A percentile compares a stretch with the other conserved stretches of the same genome.
These are phyloP conservation scores for Acinonyx jubatus DNA, from an alignment of 2,113 vertebrate species.

Conservation along the genomic window DNA sequence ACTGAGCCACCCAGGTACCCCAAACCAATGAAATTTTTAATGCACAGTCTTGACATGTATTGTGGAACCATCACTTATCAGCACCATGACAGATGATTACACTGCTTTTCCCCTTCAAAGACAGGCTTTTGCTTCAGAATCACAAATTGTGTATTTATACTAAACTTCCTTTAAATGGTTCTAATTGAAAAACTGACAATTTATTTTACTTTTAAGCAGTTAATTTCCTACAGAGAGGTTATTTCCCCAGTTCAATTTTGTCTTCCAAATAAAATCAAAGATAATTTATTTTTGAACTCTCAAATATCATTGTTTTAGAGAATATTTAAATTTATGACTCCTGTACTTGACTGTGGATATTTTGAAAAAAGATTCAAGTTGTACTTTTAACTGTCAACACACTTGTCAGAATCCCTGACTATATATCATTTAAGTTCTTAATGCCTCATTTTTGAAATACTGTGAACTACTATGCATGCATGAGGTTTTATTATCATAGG, in stretches of 20 bases:
- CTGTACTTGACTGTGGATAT: not conserved
- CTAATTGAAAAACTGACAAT: conserved; percentile 41
- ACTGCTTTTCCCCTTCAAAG: not conserved
- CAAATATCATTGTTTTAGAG: not conserved
- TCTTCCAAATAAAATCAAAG: conserved; percentile 26
- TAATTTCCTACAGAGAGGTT: conserved; percentile 21
- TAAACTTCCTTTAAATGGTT: not conserved
- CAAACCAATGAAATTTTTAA: conserved; percentile 11
- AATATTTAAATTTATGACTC: not conserved
- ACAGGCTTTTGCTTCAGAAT: conserved; percentile 4
- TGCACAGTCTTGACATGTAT: not conserved
- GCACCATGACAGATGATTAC: not conserved
- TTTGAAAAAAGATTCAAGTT: not conserved
- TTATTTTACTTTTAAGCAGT: not conserved
- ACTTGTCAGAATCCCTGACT: not conserved
- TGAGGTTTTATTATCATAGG: not conserved
- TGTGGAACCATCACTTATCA: not conserved
- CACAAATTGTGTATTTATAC: conserved; percentile 35
- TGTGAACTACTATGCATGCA: not conserved
- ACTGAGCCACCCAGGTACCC: no score
- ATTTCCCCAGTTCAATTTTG: not conserved
- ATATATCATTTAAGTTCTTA: not conserved
- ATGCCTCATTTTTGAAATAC: not conserved
- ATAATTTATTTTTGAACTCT: conserved; percentile 11
- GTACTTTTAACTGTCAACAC: not conserved